These are phyloP conservation scores for Eupeodes luniger DNA, from an alignment of 2,888 invertebrate species.

Conservation along the genomic window DNA sequence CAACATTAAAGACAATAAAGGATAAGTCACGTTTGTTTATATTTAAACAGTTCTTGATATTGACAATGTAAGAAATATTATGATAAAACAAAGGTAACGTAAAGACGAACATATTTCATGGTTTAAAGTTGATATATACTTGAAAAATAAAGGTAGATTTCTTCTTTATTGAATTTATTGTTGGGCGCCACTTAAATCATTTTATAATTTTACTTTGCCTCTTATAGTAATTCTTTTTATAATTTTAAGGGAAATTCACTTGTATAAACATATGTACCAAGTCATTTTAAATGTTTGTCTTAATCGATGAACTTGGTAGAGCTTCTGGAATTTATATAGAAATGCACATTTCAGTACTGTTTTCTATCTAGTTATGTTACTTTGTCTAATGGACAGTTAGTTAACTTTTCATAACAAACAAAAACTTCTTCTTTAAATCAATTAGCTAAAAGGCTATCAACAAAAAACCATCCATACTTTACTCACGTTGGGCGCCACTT, in stretches of 20 bases:
- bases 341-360: no score
- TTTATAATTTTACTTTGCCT: no score
- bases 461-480: background rate
- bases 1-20: slow-evolving; percentile 51
- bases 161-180: background rate
- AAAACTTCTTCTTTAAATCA: background rate
- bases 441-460: slow-evolving; percentile 7
- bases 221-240: no score
- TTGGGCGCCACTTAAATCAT: slow-evolving; percentile 9
- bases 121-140: background rate
- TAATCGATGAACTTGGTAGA: no score
- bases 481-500: slow-evolving; percentile 31
- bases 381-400: no score
- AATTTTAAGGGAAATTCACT: no score
- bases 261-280: no score
- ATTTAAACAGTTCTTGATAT: slow-evolving; percentile 30
- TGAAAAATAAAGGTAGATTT: background rate
- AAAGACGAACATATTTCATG: background rate
- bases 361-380: no score
- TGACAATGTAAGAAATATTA: slow-evolving; percentile 26
- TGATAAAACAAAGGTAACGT: background rate
- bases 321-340: no score
- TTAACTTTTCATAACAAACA: no score
- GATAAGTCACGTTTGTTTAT: slow-evolving; percentile 62
- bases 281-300: no score